Evolutionary conservation across 2,797 vertebrate species (phyloP).

Genomic region (Cyclura pinguis): DNA sequence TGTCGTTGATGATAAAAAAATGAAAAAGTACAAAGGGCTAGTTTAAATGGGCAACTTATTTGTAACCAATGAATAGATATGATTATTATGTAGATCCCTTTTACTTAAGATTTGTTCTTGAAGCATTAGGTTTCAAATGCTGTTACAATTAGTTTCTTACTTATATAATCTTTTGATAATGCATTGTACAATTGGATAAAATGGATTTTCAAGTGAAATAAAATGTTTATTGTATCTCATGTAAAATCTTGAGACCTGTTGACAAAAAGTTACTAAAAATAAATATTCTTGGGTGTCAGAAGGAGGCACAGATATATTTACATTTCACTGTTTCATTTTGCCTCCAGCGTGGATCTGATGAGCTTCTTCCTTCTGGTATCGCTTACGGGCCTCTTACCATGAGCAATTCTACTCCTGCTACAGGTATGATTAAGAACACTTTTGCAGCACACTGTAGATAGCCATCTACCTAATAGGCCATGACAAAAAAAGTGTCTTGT

Average conservation of each 20-base stretch:
- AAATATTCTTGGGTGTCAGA: neutral
- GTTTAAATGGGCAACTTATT: neutral
- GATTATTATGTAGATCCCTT: neutral
- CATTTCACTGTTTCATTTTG: slow-evolving; percentile 41
- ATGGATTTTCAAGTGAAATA: neutral
- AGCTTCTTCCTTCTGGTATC: slow-evolving; percentile 81
- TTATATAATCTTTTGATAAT: neutral
- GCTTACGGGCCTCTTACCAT: slow-evolving; percentile 81
- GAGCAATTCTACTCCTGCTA: slow-evolving; percentile 80
- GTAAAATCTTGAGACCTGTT: neutral
- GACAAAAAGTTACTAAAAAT: neutral
- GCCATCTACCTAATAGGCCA: neutral
- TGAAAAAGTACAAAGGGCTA: neutral
- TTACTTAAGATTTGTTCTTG: neutral
- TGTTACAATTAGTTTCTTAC: neutral
- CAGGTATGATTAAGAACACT: slow-evolving; percentile 79
- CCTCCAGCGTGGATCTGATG: slow-evolving; percentile 82
- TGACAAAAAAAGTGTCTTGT: neutral
- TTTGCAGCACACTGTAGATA: neutral
- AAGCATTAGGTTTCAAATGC: neutral
- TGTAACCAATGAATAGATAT: neutral
- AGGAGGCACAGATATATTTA: slow-evolving; percentile 1
- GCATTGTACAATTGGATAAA: neutral
- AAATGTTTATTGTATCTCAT: neutral
- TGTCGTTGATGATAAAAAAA: neutral